phyloP scores from a whole-genome alignment of 1,140 invertebrate species.

The Lepidurus couesii region DNA sequence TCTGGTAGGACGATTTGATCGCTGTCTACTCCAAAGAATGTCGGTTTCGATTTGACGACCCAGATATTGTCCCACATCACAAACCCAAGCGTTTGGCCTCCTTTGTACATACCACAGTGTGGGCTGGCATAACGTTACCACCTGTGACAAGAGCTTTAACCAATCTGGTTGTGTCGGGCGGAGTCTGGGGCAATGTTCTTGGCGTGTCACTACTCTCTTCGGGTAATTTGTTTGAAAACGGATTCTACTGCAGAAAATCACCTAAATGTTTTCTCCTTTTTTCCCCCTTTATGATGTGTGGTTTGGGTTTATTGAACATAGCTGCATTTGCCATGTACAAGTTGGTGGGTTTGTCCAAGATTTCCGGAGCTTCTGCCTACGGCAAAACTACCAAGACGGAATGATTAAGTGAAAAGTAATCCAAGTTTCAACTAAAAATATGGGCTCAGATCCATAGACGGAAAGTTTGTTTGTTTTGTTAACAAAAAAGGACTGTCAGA shows the following conservation, averaged over 20 bases:
- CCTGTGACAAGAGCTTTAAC: constrained; percentile 25
- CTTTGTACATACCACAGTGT: constrained; percentile 24
- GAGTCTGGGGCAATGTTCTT: constrained; percentile 20
- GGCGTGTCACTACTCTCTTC: background rate
- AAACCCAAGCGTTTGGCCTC: constrained; percentile 27
- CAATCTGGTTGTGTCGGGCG: background rate
- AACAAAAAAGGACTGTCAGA: too few species aligned
- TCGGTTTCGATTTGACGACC: constrained; percentile 23
- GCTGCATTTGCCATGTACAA: constrained; percentile 31
- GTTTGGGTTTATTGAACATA: constrained; percentile 23
- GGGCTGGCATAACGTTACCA: constrained; percentile 31
- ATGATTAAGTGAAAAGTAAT: background rate
- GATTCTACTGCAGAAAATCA: background rate
- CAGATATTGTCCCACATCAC: constrained; percentile 23
- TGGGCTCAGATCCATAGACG: too few species aligned
- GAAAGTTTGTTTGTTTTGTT: too few species aligned
- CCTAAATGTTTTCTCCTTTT: background rate
- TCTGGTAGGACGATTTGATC: constrained; percentile 31
- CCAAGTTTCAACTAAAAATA: background rate
- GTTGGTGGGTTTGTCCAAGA: constrained; percentile 30
- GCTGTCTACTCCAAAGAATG: constrained; percentile 27
- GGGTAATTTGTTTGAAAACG: background rate
- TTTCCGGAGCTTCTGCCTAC: constrained; percentile 28
- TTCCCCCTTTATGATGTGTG: background rate
- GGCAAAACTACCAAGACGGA: background rate